These are phyloP conservation scores for Daktulosphaira vitifoliae DNA, from an alignment of 1,140 invertebrate species.

Conservation along the genomic window DNA sequence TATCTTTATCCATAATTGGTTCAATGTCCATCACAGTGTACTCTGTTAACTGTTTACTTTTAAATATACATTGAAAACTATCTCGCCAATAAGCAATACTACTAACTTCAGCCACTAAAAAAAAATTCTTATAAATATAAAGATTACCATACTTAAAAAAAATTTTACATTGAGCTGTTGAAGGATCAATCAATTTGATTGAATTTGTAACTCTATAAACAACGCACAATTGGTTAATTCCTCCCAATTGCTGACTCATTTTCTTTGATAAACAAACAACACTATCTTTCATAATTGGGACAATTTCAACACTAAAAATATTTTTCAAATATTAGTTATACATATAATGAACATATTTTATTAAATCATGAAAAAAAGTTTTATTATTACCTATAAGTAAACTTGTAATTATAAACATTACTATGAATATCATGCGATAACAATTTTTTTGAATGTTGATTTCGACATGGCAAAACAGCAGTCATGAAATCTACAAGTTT, in stretches of 20 bases:
- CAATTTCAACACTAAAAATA: constrained; percentile 80
- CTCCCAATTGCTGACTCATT: constrained; percentile 80
- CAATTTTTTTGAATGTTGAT: constrained; percentile 84
- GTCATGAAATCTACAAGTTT: constrained; percentile 93
- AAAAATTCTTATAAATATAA: no score
- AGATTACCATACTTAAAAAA: background rate
- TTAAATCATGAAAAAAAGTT: background rate
- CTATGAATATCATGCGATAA: constrained; percentile 96
- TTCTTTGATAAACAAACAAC: constrained; percentile 85
- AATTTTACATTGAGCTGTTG: constrained; percentile 72
- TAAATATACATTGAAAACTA: constrained; percentile 78
- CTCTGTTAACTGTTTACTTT: constrained; percentile 83
- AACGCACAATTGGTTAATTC: constrained; percentile 83
- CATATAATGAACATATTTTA: background rate
- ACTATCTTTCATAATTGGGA: constrained; percentile 94
- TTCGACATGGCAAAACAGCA: constrained; percentile 76
- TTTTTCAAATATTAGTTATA: constrained; percentile 10
- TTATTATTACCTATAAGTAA: constrained; percentile 56
- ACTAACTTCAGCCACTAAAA: constrained; percentile 73
- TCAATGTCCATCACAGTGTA: constrained; percentile 95
- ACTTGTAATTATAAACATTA: constrained; percentile 96
- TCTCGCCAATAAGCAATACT: constrained; percentile 73
- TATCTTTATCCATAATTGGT: constrained; percentile 65
- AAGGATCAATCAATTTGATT: constrained; percentile 89
- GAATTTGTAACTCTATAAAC: constrained; percentile 79